Base-by-base conservation (phyloP, 2,888 invertebrate species). In the Chrysina gloriosa region DNA sequence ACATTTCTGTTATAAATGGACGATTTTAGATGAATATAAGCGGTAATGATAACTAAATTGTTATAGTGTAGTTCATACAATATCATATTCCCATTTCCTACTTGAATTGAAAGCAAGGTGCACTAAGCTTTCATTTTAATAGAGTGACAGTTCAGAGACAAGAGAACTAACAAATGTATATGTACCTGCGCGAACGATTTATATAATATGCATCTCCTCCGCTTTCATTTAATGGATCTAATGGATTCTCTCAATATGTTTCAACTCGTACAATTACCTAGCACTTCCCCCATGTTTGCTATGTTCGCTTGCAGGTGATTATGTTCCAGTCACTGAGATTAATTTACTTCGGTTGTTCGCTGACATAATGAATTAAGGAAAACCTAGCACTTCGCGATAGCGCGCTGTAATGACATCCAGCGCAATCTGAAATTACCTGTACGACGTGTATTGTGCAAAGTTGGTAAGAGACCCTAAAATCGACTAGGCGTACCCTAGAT, bases 291-390 rank as follows among this genome's bases (percentile, higher is more conserved):
- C 11, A 6, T 23, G 25, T 58, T 39, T 39, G 39, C 11, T 23
- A 39, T 58, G 36, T 36, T 56, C 5, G 14, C 27, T 58, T 2
- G 14, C 7, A 23, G 25, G 23, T n/a, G 39, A 56, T 56, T 56
- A 58, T 58, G 27, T 39, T 58, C 39, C 3, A 39, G 39, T 42
- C 25, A 58, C 39, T 39, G 9, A 58, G 25, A 25, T 39, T 39
- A 58, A 58, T 58, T 25, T 58, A 58, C 39, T 39, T 39, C 25
- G 39, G 39, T 19, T 25, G 9, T 14, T 14, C 11, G 11, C 39
- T 39, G 58, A 58, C 58, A 36, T 54, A 54, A 58, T 39, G 39
- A 39, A 25, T 58, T 58, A 25, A 39, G 58, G 58, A 58, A 39
- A 39, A 25, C 9, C 14, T 27, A 14, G 16, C 19, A 7, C 21